These are phyloP conservation scores for Poeciliopsis infans DNA, from an alignment of 2,797 vertebrate species.

Conservation along the genomic window DNA sequence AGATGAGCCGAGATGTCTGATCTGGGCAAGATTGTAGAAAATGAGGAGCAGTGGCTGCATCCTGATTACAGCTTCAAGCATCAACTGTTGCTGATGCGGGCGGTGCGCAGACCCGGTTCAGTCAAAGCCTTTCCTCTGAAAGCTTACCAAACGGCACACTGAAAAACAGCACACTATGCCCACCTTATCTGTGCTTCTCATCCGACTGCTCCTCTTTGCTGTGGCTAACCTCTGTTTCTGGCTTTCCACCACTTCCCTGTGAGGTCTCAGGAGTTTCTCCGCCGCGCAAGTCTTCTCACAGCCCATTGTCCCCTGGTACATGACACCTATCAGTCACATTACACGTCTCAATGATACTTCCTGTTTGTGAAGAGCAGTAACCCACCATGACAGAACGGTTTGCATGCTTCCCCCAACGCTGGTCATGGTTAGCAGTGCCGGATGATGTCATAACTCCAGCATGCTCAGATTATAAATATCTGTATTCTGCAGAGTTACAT, in stretches of 20 bases:
- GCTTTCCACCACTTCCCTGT: slow-evolving; percentile 77
- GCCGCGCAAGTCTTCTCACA: slow-evolving; percentile 75
- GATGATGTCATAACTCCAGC: slow-evolving; percentile 78
- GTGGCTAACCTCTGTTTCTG: slow-evolving; percentile 79
- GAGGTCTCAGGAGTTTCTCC: slow-evolving; percentile 79
- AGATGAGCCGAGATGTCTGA: background rate
- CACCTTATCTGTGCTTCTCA: slow-evolving; percentile 76
- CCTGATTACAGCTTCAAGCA: slow-evolving; percentile 59
- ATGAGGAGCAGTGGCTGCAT: slow-evolving; percentile 26
- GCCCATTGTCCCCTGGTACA: slow-evolving; percentile 78
- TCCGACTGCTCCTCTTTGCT: slow-evolving; percentile 59
- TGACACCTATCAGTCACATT: slow-evolving; percentile 34
- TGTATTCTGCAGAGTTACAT: slow-evolving; percentile 79
- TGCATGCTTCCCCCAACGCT: slow-evolving; percentile 72
- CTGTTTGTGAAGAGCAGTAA: slow-evolving; percentile 47
- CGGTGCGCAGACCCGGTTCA: slow-evolving; percentile 33
- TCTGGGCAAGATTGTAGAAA: background rate
- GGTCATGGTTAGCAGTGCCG: slow-evolving; percentile 65
- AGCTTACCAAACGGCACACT: slow-evolving; percentile 34
- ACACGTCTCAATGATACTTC: slow-evolving; percentile 34
- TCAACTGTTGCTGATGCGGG: slow-evolving; percentile 57
- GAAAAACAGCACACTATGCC: slow-evolving; percentile 40
- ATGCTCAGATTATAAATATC: slow-evolving; percentile 82
- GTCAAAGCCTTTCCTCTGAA: slow-evolving; percentile 50
- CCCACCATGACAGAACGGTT: slow-evolving; percentile 74